Evolutionary conservation across 2,113 vertebrate genomes (phyloP), one percentile per base, ranked within the genome.

Genomic region (Erythrolamprus reginae): DNA sequence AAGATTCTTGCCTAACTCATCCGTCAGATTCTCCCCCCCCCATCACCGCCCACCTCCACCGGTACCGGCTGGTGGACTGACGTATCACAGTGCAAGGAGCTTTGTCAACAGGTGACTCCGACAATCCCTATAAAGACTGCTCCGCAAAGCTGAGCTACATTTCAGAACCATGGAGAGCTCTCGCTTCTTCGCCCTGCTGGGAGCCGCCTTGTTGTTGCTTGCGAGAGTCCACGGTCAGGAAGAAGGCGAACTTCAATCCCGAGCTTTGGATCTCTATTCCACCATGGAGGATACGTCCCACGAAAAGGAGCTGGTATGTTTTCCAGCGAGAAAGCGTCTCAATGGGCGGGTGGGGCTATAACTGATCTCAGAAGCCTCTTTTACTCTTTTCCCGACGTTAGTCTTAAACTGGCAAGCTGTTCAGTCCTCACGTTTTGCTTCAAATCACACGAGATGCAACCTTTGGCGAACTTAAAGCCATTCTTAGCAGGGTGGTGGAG

Each of bases 131-230:
- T 96, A 96, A 96, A 95, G 93, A 24, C 4, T 88, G 92, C 55
- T 88, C 58, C 5, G 33, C 70, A 53, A 17, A 83, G 82, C 82
- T 17, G n/a, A 82, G 33, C 52, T 28, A 88, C 51, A 26, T 84
- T 93, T 94, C 96, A 97, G 97, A 89, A 97, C 97, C 96, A 98
- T 97, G 97, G 97, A 97, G 96, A 98, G 96, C 95, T 52, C 95
- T 92, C 96, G 97, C 42, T 94, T 96, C 87, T 95, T 96, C 61
- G 95, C 96, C 4, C 61, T 97, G 21, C 94, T 97, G 85, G 95
- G 94, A 38, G 95, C 96, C 84, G 95, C 95, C 58, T 90, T 97
- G 42, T 86, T 97, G 86, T 90, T 97, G 89, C 85, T 97, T 42
- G 89, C 95, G 3, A 92, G 96, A 52, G 91, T 89, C 88, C 48